Base-by-base conservation (phyloP, 2,888 invertebrate species). In the Drosophila meridionalis region DNA sequence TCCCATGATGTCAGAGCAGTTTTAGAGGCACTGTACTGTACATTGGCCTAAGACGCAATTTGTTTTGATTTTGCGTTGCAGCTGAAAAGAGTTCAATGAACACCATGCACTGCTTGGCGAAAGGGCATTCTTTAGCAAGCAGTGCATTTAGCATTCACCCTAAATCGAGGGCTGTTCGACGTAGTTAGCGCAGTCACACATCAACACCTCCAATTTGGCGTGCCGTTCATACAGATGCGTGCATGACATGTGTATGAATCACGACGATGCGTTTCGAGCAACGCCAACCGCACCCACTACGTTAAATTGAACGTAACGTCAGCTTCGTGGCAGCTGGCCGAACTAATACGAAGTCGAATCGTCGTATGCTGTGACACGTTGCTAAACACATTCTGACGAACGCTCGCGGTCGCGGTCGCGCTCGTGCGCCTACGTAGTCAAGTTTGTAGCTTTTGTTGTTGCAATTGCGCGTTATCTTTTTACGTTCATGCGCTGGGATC, bases 391-490 rank as follows among this genome's bases (percentile, higher is more conserved):
- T 67, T 69, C 63, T 69, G 62, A 66, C 59, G 58, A 64, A 61
- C 57, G 64, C 67, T 50, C 47, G 64, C 69, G n/a, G 12, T 42
- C 42, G 42, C n/a, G 42, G 20, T 26, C 26, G 26, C 4, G 71
- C 69, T 47, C 26, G 32, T n/a, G 70, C 80, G 80, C 79, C 82
- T 76, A 80, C 82, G 80, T 80, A 82, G 66, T 55, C 79, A 82
- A 82, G 64, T 76, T 68, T 34, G 11, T 59, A 36, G 9, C 6
- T 40, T 45, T 58, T 69, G 82, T 83, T 88, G 74, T 83, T 83
- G 78, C 69, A 76, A 82, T 66, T 88, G 88, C 87, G 88, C 86
- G 71, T 82, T 86, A 86, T 86, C 88, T 86, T 86, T 78, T 84
- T 84, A 87, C 86, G 87, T 84, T 84, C 88, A 81, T 81, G 74